Base-by-base conservation (phyloP, 2,888 invertebrate genomes). In the Hydrotaea diabolus region DNA sequence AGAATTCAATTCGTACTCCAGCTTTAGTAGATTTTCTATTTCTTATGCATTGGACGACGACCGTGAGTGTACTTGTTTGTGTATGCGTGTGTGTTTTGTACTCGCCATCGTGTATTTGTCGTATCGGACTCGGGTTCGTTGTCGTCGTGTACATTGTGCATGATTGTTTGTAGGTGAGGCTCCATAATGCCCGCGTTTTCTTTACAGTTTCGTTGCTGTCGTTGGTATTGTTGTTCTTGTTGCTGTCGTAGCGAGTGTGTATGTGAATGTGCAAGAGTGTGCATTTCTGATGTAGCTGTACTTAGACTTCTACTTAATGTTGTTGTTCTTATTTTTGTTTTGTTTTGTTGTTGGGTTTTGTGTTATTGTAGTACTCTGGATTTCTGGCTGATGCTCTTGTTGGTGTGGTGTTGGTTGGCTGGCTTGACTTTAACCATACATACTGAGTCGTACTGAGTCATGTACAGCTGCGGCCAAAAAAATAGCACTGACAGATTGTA, bases 211-310 rank as follows among this genome's bases (percentile, higher is more conserved):
- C 39, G 39, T 1, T 39, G n/a, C n/a, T n/a, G n/a, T n/a, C n/a
- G n/a, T 8, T 39, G 78, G 75, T 86, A 77, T 78, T 76, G 83
- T 79, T 55, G 23, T 73, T 31, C 53, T 23, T 55, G 19, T 76
- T 64, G 31, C 31, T 31, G 31, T 55, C 82, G 87, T 87, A 69
- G 69, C 82, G 69, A 80, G 39, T 23, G 19, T 72, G n/a, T 39
- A 17, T 59, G 39, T 39, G 39, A 8, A 1, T 39, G 36, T 8
- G 36, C 36, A 8, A 36, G 39, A 39, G 39, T 39, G 39, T 55
- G 36, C 19, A 36, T 17, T 55, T 36, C 26, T 49, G 31, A n/a
- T n/a, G n/a, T 53, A 36, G 72, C 43, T 53, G 31, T 73, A 39
- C 57, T 57, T 74, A 43, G 15, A 39, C 21, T 17, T 59, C 39